Evolutionary conservation across 2,888 invertebrate genomes (phyloP).

Genomic region (Cabera pusaria): DNA sequence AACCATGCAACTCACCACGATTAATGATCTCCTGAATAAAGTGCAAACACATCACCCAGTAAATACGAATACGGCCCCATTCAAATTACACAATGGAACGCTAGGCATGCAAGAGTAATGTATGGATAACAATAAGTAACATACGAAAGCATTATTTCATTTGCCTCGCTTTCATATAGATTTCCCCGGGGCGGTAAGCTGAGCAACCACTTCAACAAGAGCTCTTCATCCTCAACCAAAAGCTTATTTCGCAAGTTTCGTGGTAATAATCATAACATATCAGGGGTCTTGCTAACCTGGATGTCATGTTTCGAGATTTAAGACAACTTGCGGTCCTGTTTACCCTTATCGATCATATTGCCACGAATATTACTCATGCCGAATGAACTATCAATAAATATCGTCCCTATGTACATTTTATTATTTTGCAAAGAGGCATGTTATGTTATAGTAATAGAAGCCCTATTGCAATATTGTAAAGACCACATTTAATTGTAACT

Average conservation of each 20-base stretch:
- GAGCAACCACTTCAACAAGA: constrained; percentile 23
- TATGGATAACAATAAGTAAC: constrained; percentile 39
- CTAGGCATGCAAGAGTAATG: constrained; percentile 28
- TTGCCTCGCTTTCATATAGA: constrained; percentile 44
- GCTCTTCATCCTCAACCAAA: constrained; percentile 11
- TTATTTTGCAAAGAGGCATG: constrained; percentile 4
- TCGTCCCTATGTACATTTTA: constrained; percentile 16
- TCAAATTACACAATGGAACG: constrained; percentile 17
- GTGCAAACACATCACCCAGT: constrained; percentile 1
- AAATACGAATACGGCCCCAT: constrained; percentile 16
- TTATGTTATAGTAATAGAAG: background rate
- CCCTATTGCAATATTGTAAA: background rate
- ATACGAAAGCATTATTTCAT: constrained; percentile 46
- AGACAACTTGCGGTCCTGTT: constrained; percentile 31
- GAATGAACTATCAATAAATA: constrained; percentile 32
- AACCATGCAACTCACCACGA: constrained; percentile 5
- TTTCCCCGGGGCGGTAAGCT: constrained; percentile 43
- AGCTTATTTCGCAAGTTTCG: constrained; percentile 12
- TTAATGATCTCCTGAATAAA: constrained; percentile 12
- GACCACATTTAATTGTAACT: too few species aligned
- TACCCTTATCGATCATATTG: constrained; percentile 40
- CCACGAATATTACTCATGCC: constrained; percentile 29
- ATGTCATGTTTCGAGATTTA: constrained; percentile 26
- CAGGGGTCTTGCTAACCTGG: constrained; percentile 24
- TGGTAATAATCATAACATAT: constrained; percentile 17